Base-by-base conservation (phyloP, 2,113 vertebrate species). In the Myodes glareolus region DNA sequence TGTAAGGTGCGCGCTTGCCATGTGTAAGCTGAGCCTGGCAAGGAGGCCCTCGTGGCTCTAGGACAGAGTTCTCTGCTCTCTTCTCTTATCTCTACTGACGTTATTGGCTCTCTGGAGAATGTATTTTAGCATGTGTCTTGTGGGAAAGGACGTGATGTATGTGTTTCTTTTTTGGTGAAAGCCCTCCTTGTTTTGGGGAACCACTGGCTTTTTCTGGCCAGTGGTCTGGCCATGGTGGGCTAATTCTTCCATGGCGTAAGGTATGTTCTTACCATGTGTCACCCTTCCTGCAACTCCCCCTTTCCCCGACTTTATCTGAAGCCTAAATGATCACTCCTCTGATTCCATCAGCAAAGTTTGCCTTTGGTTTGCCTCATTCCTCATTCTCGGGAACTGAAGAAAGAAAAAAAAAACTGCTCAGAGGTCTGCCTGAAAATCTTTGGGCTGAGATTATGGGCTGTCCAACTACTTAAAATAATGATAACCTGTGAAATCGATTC, bases 341-440 rank as follows among this genome's bases (percentile, higher is more conserved):
- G 19, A 86, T 39, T 19, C 39, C 42, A n/a, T 67, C 65, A 63
- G 7, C 29, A 76, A 90, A 50, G 65, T 36, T 17, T 70, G 33
- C 25, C 86, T 95, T 92, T 78, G 76, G 9, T 88, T 73, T 88
- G 58, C 4, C 5, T 85, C 31, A 27, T 27, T 70, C 3, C 5
- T 88, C 36, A 31, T 33, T 77, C 52, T 36, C 4, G 88, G 70
- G 12, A 39, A 92, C n/a, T 82, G 33, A 58, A 93, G 63, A 93
- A 63, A 21, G 36, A 55, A 27, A 82, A 70, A 78, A 25, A 87
- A 72, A 91, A 63, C 9, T 72, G 39, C 7, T 68, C 10, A 39
- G 39, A 95, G 75, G 68, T 42, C 4, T 25, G 70, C 76, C 33
- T 67, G 42, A 84, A 95, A 97, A 77, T 61, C 67, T 65, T 78